Evolutionary conservation across 1,140 invertebrate species (phyloP), one percentile per base, ranked within the genome.

Genomic region (Heterodera schachtii): DNA sequence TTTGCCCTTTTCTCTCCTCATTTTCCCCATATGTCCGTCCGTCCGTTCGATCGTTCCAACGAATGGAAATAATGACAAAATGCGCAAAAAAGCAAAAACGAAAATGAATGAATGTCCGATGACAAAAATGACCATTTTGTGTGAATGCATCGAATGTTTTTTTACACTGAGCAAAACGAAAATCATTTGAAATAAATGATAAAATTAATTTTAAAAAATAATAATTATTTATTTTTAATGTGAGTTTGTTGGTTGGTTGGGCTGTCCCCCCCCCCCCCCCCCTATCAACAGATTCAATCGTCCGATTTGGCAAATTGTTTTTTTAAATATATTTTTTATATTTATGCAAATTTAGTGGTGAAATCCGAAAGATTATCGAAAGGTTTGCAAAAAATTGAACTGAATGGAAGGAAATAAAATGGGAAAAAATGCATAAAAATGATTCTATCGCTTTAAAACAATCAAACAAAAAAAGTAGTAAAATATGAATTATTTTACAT

Each of bases 291-390:
- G 57, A 60, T 60, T 60, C 11, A 5, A 60, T 60, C 57, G 71
- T 73, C n/a, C 47, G 13, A 46, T 46, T 73, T 13, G 71, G 47
- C 71, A 73, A 13, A 70, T 70, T 41, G 49, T 11, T 8, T n/a
- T 73, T 73, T 73, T 73, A 4, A 73, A 73, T 43, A n/a, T 44
- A 73, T 16, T 73, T n/a, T 73, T 73, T 44, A 69, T 73, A 16
- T 73, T 16, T 16, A n/a, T 44, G 47, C 43, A 73, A 73, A 73
- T 16, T 52, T 52, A 52, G 49, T 52, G 49, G 49, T 52, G 49
- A 70, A 70, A 70, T 2, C 31, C 43, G 31, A 70, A 31, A 73
- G 52, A 21, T 7, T 3, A 41, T 7, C 52, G 19, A 21, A 6
- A 5, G 31, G 6, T n/a, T 21, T 21, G 31, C 46, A 73, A 73